phyloP scores from a whole-genome alignment of 2,888 invertebrate species.

The Zaprionus lineosus region DNA sequence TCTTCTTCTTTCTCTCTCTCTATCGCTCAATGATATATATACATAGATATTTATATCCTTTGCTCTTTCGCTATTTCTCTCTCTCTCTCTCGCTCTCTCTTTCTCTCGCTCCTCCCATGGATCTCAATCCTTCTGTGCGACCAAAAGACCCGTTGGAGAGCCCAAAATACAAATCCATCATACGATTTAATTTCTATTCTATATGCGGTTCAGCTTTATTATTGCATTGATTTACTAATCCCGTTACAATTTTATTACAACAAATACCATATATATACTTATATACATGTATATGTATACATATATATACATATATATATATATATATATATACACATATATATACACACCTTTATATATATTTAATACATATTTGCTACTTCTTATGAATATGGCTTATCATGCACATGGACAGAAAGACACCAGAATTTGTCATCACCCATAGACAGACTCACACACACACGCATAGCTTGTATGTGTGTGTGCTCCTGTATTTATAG shows the following conservation, averaged over 20 bases:
- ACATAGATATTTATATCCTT: too few relatives aligned
- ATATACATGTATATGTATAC: conserved; percentile 29
- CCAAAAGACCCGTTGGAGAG: conserved; percentile 47
- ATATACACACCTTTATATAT: conserved; percentile 23
- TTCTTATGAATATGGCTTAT: conserved; percentile 44
- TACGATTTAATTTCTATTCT: conserved; percentile 83
- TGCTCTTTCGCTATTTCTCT: conserved; percentile 25
- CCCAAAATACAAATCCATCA: conserved; percentile 64
- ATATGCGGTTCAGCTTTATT: conserved; percentile 84
- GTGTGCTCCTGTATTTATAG: conserved; percentile 5
- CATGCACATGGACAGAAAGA: conserved; percentile 32
- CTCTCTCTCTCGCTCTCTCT: conserved; percentile 23
- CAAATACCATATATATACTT: conserved; percentile 41
- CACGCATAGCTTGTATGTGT: conserved; percentile 3
- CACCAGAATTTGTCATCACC: neutral
- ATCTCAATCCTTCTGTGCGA: conserved; percentile 55
- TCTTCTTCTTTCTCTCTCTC: conserved; percentile 14
- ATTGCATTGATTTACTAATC: conserved; percentile 74
- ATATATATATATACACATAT: conserved; percentile 19
- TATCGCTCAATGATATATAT: too few relatives aligned
- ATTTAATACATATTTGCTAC: conserved; percentile 45
- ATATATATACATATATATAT: conserved; percentile 30
- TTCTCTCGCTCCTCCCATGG: conserved; percentile 28
- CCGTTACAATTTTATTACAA: conserved; percentile 68
- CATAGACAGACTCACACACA: neutral